phyloP scores from a whole-genome alignment of 2,113 vertebrate genomes.

The Notarius quadriscutis region DNA sequence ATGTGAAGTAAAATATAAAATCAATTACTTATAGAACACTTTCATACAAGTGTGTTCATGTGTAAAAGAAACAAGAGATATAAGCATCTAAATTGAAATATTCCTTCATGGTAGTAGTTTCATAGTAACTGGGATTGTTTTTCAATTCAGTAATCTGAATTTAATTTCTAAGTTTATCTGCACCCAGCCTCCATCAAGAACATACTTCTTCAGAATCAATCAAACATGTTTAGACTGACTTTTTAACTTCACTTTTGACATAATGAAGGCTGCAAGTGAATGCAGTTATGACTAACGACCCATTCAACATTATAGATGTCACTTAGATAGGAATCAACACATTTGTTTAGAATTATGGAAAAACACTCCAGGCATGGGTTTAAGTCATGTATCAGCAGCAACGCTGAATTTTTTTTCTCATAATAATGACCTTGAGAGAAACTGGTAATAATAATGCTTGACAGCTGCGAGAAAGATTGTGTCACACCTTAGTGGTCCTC shows the following conservation, averaged over 20 bases:
- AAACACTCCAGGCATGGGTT: conserved; percentile 33
- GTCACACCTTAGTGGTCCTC: background rate
- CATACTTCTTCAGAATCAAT: background rate
- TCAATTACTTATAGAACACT: background rate
- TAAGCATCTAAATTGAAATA: background rate
- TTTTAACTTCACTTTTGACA: background rate
- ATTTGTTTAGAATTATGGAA: conserved; percentile 36
- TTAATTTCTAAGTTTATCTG: background rate
- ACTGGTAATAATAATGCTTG: background rate
- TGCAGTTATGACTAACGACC: conserved; percentile 19
- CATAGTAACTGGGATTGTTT: background rate
- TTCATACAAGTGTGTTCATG: background rate
- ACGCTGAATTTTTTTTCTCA: background rate
- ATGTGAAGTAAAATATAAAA: background rate
- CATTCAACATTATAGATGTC: background rate
- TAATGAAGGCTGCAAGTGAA: background rate
- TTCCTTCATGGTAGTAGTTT: background rate
- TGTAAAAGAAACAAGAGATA: background rate
- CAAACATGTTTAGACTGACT: background rate
- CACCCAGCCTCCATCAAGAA: background rate
- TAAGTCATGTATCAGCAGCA: conserved; percentile 20
- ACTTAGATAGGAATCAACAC: background rate
- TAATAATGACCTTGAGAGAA: conserved; percentile 16
- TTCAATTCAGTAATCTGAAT: background rate
- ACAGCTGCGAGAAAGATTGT: conserved; percentile 9